phyloP scores from a whole-genome alignment of 1,140 invertebrate genomes.

The Bombus affinis region DNA sequence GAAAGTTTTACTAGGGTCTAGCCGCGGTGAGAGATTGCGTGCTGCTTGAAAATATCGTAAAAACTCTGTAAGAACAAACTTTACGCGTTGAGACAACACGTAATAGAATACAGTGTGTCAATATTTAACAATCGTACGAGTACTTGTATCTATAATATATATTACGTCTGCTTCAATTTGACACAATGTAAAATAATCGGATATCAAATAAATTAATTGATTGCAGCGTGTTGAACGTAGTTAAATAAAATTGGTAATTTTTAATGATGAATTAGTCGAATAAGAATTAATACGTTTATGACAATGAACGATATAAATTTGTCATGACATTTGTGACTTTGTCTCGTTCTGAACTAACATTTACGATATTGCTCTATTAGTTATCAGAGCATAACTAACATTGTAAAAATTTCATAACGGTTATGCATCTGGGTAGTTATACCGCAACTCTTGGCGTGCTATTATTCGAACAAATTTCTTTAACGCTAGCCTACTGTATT shows the following conservation, averaged over 20 bases:
- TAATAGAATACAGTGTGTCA: too few species aligned
- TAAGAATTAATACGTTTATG: too few species aligned
- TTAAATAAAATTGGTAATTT: too few species aligned
- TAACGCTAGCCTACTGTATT: not conserved
- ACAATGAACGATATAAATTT: too few species aligned
- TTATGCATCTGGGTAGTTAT: conserved; percentile 29
- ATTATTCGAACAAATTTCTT: conserved; percentile 11
- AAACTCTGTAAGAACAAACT: not conserved
- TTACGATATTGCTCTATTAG: not conserved
- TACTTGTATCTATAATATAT: not conserved
- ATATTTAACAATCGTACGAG: not conserved
- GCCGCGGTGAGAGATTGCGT: too few species aligned
- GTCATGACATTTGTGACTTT: not conserved
- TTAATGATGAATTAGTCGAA: too few species aligned
- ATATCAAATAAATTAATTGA: too few species aligned
- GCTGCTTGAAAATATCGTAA: too few species aligned
- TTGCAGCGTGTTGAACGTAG: too few species aligned
- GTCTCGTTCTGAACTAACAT: not conserved
- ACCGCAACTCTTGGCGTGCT: conserved; percentile 18
- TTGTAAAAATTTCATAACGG: conserved; percentile 33
- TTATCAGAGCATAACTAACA: conserved; percentile 31
- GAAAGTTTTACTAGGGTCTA: not conserved
- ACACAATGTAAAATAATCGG: not conserved
- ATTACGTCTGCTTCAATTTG: not conserved
- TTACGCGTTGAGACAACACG: not conserved